Percentiles rank a stretch among this genome's conserved stretches.
Conservation (phyloP, 2,113 vertebrate species). For the Brachypodius melanocephalos region DNA sequence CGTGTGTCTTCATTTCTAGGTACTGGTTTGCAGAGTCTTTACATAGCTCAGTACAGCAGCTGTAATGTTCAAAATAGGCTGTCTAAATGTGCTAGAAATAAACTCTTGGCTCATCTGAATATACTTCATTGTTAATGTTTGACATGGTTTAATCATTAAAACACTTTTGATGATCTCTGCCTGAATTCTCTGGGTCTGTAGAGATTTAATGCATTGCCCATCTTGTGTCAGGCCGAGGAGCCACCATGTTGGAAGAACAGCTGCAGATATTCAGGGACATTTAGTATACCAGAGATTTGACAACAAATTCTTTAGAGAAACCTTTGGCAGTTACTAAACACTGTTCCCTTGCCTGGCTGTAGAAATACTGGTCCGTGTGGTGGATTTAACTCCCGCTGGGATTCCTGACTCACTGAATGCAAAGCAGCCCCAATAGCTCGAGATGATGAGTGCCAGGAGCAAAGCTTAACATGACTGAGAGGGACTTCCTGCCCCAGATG, state of each 20-base stretch:
- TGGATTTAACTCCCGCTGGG: background rate
- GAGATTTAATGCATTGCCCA: background rate
- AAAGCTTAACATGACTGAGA: background rate
- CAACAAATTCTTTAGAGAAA: background rate
- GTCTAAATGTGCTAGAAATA: conserved; percentile 73
- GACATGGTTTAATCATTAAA: conserved; percentile 81
- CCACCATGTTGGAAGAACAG: background rate
- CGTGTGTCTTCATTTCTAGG: conserved; percentile 72
- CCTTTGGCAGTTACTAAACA: background rate
- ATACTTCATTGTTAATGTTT: conserved; percentile 72
- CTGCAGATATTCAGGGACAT: background rate
- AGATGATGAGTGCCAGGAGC: background rate
- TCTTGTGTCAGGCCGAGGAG: background rate
- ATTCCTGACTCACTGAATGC: background rate
- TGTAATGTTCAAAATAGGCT: conserved; percentile 64
- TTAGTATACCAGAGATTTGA: background rate
- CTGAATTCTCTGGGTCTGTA: conserved; percentile 39
- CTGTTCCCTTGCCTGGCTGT: background rate
- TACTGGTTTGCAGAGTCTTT: conserved; percentile 75
- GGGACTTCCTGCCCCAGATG: background rate
- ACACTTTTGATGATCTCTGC: conserved; percentile 74
- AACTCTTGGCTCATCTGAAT: conserved; percentile 71
- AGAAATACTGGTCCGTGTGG: background rate
- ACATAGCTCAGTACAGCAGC: conserved; percentile 74
- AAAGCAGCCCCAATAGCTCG: background rate